phyloP scores from a whole-genome alignment of 2,888 invertebrate genomes.

The Cephonodes hylas region DNA sequence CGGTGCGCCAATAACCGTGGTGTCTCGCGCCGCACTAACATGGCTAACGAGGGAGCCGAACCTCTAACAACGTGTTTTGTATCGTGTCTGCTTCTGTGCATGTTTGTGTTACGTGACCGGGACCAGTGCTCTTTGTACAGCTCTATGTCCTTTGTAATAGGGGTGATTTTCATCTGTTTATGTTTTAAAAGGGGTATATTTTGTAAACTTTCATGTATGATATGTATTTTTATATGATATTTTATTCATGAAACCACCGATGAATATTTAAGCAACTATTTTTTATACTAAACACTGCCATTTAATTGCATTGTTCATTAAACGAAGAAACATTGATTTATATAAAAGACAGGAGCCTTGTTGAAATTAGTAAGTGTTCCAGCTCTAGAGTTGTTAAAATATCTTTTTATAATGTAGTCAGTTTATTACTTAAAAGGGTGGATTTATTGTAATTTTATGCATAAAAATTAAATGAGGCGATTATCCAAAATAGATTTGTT shows the following conservation, averaged over 20 bases:
- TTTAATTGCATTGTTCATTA: too few species aligned
- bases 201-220: background rate
- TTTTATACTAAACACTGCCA: too few species aligned
- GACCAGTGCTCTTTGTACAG: constrained; percentile 10
- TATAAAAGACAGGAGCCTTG: too few species aligned
- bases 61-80: constrained; percentile 43
- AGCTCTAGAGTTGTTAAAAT: too few species aligned
- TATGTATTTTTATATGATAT: too few species aligned
- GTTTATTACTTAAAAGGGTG: too few species aligned
- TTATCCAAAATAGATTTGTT: background rate
- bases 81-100: constrained; percentile 67
- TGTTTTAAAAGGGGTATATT: background rate
- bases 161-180: background rate
- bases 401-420: too few species aligned
- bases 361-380: too few species aligned
- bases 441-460: background rate
- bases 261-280: too few species aligned
- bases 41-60: constrained; percentile 44
- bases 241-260: too few species aligned
- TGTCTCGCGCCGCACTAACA: constrained; percentile 43
- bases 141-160: background rate
- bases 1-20: constrained; percentile 27
- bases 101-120: constrained; percentile 52
- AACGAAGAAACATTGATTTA: too few species aligned
- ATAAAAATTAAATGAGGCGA: background rate